Evolutionary conservation across 2,113 vertebrate species (phyloP), one percentile per base, ranked within the genome.

Genomic region (Chauna torquata): DNA sequence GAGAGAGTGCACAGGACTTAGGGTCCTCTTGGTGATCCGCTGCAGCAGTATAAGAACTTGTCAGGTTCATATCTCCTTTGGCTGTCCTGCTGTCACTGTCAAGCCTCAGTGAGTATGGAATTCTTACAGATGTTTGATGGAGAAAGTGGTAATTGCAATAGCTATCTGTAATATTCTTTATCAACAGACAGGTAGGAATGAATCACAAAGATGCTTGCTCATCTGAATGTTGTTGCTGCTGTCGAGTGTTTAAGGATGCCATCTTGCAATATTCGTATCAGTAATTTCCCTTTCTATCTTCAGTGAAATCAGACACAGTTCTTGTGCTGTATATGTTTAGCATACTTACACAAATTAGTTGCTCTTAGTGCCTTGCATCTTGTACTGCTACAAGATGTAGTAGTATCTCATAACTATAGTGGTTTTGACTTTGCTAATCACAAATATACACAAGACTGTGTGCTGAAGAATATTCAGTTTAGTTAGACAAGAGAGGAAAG

Each of bases 271-370:
- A 94, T 65, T 82, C 65, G 77, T 69, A 94, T 92, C 86, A 95
- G 81, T 61, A 94, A 74, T 95, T 94, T 96, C 92, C 82, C 90
- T 95, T 96, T 96, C 77, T 94, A 42, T 87, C 86, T 91, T 82
- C 91, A 87, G 70, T 92, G 74, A 95, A 95, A 92, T 89, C 81
- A 82, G 34, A 34, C 52, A 54, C 45, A 40, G 57, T 82, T 94
- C 89, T 94, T 77, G 57, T 87, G 92, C 81, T 44, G n/a, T 19
- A 50, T 7, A n/a, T 85, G 40, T 89, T 94, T 93, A 94, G 32
- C 44, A 78, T 19, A 49, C 66, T 83, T 84, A 70, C 36, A 84
- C 34, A 94, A 79, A 96, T 75, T 57, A 71, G 25, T 30, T 81
- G 28, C 20, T 92, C 36, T 49, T 82, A 4, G 0, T 47, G 42